Percentiles rank a stretch among this genome's conserved stretches.
phyloP scores from a whole-genome alignment of 2,888 invertebrate species.

The Cotesia congregata region DNA sequence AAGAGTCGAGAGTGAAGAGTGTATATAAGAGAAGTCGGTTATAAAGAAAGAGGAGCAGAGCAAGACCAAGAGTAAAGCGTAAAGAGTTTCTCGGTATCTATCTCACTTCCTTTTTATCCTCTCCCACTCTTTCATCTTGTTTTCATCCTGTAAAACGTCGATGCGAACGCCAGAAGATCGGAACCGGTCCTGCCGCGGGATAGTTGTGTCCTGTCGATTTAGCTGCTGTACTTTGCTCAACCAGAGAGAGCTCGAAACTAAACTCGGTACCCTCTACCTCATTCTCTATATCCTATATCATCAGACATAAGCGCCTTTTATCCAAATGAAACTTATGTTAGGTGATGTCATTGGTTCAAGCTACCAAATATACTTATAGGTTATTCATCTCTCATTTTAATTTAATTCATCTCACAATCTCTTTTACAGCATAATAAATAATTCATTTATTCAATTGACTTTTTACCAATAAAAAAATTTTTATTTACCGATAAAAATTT shows the following conservation, averaged over 20 bases:
- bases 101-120: slow-evolving; percentile 22
- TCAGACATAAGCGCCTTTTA: not conserved
- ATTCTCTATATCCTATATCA: slow-evolving; percentile 43
- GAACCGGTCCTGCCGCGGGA: slow-evolving; percentile 49
- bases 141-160: slow-evolving; percentile 34
- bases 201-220: slow-evolving; percentile 57
- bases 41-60: not conserved
- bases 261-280: slow-evolving; percentile 26
- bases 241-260: not conserved
- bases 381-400: slow-evolving; percentile 9
- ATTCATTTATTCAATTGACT: not conserved
- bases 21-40: not conserved
- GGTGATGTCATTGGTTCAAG: slow-evolving; percentile 43
- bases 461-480: not conserved
- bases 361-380: slow-evolving; percentile 2
- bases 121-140: slow-evolving; percentile 17
- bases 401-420: not conserved
- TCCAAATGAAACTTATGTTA: slow-evolving; percentile 23
- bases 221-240: slow-evolving; percentile 42
- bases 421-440: not conserved
- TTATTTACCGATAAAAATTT: not conserved
- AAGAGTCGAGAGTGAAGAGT: too few species aligned
- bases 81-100: slow-evolving; percentile 26
- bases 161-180: slow-evolving; percentile 42
- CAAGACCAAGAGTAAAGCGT: not conserved